A percentile compares a stretch with the other conserved stretches of the same genome.
These are phyloP conservation scores for Borostomias antarcticus DNA, from an alignment of 2,797 vertebrate species.

Conservation along the genomic window DNA sequence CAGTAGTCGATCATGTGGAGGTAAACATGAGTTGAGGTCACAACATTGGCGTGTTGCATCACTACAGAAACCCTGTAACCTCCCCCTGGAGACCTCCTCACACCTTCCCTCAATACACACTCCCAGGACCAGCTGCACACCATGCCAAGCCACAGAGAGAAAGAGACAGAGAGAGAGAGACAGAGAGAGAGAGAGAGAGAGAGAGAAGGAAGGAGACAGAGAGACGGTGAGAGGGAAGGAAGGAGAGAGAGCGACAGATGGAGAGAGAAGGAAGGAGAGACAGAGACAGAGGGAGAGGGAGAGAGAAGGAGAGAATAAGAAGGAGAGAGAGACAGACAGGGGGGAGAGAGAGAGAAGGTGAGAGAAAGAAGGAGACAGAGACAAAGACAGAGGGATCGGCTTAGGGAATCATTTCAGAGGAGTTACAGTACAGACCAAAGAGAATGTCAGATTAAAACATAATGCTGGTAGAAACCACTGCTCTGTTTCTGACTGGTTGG, in stretches of 20 bases:
- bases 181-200: not conserved
- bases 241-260: no score
- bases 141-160: not conserved
- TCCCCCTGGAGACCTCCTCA: not conserved
- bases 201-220: no score
- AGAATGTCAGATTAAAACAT: not conserved
- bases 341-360: no score
- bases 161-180: conserved; percentile 16
- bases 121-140: not conserved
- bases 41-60: conserved; percentile 6
- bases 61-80: not conserved
- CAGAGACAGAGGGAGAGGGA: no score
- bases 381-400: no score
- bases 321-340: no score
- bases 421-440: not conserved
- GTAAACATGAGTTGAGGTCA: not conserved
- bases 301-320: no score
- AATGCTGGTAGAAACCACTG: not conserved
- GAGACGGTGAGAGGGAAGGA: no score
- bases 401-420: no score
- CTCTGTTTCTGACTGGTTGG: conserved; percentile 1
- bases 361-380: no score
- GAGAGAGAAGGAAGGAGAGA: no score
- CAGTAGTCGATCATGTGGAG: not conserved
- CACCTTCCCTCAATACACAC: not conserved